These are phyloP conservation scores for Arion vulgaris DNA, from an alignment of 1,140 invertebrate species.

Conservation along the genomic window DNA sequence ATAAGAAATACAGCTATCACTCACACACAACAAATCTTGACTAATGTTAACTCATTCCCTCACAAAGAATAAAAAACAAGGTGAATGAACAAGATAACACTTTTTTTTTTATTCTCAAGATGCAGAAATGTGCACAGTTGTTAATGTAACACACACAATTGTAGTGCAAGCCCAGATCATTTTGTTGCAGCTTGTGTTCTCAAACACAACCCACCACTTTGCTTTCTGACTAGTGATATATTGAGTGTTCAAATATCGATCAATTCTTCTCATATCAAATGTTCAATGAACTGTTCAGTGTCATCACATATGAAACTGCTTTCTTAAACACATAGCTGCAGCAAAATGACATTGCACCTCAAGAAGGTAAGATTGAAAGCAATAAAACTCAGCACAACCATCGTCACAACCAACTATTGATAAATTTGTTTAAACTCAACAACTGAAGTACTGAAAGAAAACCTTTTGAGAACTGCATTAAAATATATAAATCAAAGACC, in stretches of 20 bases:
- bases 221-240: no score
- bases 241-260: no score
- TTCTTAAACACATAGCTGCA: background rate
- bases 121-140: conserved; percentile 11
- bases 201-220: no score
- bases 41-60: no score
- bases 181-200: background rate
- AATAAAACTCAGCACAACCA: background rate
- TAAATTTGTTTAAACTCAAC: background rate
- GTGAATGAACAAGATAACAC: conserved; percentile 13
- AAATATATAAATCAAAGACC: conserved; percentile 10
- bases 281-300: background rate
- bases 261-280: no score
- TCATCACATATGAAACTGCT: background rate
- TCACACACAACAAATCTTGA: no score
- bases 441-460: conserved; percentile 10
- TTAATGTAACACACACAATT: background rate
- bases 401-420: background rate
- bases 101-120: conserved; percentile 20
- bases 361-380: background rate
- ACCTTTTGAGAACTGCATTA: background rate
- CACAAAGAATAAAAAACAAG: background rate
- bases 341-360: background rate
- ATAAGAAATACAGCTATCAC: no score
- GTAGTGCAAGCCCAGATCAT: background rate